phyloP scores from a whole-genome alignment of 2,888 invertebrate species.

The Colletes collaris region DNA sequence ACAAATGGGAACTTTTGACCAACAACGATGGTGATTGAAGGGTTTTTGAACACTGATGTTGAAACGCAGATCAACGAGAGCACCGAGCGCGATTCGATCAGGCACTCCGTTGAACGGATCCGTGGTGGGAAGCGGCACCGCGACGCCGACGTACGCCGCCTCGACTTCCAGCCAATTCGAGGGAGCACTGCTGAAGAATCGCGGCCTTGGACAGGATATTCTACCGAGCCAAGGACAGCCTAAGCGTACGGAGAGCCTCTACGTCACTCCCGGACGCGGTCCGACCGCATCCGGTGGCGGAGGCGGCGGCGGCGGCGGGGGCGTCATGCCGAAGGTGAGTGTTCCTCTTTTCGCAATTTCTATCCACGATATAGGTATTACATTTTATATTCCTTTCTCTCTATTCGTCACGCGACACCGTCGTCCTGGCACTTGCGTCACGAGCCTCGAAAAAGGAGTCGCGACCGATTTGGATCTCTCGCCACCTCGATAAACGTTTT shows the following conservation, averaged over 20 bases:
- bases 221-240: constrained; percentile 94
- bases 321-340: constrained; percentile 78
- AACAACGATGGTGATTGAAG: neutral
- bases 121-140: constrained; percentile 84
- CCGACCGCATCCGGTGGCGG: constrained; percentile 69
- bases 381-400: constrained; percentile 35
- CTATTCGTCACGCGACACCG: constrained; percentile 38
- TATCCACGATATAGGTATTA: constrained; percentile 37
- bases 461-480: constrained; percentile 23
- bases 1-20: too few relatives aligned
- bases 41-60: neutral
- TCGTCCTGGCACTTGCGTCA: constrained; percentile 50
- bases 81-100: constrained; percentile 84
- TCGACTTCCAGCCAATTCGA: constrained; percentile 88
- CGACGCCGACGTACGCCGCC: constrained; percentile 84
- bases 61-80: constrained; percentile 83
- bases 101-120: constrained; percentile 80
- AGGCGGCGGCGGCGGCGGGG: constrained; percentile 62
- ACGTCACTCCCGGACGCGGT: constrained; percentile 86
- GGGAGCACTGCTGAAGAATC: constrained; percentile 91
- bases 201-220: constrained; percentile 94
- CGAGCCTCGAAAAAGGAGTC: constrained; percentile 18
- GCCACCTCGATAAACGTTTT: too few relatives aligned
- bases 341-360: constrained; percentile 21
- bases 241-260: constrained; percentile 95